phyloP scores from a whole-genome alignment of 2,797 vertebrate genomes.

The Enteromius afrohamiltoni region DNA sequence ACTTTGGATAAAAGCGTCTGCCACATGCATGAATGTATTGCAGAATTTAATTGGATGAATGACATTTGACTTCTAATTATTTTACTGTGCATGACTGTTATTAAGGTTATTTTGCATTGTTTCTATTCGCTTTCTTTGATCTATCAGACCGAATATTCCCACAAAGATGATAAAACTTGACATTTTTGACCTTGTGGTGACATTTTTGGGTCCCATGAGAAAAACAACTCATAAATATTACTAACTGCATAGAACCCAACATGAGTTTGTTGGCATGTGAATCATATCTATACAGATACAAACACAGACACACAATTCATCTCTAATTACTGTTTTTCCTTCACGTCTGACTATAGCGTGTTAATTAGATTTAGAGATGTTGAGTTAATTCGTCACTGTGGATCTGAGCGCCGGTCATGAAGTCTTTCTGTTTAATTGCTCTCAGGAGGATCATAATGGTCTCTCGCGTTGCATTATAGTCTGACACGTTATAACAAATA shows the following conservation, averaged over 20 bases:
- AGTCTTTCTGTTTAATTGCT: background rate
- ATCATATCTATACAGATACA: background rate
- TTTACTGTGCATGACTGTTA: background rate
- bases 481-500: conserved; percentile 9
- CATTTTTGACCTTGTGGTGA: background rate
- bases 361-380: no score
- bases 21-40: background rate
- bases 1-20: no score
- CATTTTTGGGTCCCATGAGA: background rate
- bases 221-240: background rate
- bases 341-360: background rate
- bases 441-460: background rate
- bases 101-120: background rate
- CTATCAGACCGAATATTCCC: background rate
- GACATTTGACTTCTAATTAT: background rate
- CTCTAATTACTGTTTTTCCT: background rate
- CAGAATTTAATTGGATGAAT: background rate
- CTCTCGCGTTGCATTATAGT: background rate
- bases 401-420: background rate
- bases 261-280: background rate
- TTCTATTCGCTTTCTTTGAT: background rate
- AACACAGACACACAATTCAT: background rate
- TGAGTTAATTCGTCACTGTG: background rate
- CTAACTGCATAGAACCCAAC: background rate
- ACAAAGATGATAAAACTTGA: background rate